These are phyloP conservation scores for Tricholauxania praeusta DNA, from an alignment of 2,888 invertebrate species.

Conservation along the genomic window DNA sequence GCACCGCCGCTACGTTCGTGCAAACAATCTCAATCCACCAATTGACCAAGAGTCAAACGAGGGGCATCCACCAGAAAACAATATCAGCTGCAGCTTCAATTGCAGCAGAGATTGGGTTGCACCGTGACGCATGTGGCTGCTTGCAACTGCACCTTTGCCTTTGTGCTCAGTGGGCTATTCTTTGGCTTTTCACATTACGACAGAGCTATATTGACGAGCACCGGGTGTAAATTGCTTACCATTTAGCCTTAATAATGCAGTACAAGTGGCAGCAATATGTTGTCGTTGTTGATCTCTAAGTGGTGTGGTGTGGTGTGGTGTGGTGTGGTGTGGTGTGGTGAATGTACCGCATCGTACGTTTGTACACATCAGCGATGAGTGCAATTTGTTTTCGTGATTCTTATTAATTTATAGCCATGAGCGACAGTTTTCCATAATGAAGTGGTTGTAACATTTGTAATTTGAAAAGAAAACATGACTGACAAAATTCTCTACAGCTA, in stretches of 20 bases:
- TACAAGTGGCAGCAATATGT: not conserved
- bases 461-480: no score
- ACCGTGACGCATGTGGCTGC: not conserved
- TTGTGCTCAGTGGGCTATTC: not conserved
- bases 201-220: conserved; percentile 1
- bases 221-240: conserved; percentile 18
- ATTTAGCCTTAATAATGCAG: conserved; percentile 5
- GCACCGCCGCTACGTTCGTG: conserved; percentile 8
- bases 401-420: conserved; percentile 53
- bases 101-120: no score
- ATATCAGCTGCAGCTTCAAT: no score
- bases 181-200: not conserved
- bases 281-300: not conserved
- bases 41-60: conserved; percentile 6
- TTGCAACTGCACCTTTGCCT: no score
- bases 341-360: no score
- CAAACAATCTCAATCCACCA: not conserved
- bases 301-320: no score
- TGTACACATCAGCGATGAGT: conserved; percentile 37
- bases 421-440: conserved; percentile 53
- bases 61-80: not conserved
- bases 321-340: no score
- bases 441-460: no score
- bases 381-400: conserved; percentile 58
- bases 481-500: no score